Base-by-base conservation (phyloP, 2,113 vertebrate genomes). In the Cynocephalus volans region DNA sequence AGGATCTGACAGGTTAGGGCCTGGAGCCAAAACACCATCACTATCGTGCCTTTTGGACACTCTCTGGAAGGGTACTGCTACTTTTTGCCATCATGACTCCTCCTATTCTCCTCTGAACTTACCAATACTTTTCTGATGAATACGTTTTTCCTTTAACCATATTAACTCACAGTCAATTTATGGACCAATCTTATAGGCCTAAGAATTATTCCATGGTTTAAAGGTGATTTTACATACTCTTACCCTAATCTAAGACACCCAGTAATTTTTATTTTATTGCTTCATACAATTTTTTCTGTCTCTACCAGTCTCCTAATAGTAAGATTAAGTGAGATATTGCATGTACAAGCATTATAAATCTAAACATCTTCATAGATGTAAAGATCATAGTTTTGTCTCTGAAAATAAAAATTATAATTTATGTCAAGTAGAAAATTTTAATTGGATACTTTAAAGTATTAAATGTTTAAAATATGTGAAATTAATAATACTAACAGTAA, bases 381-480 rank as follows among this genome's bases (percentile, higher is more conserved):
- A 90, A 67, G 64, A 65, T 9, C 21, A 18, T 48, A 84, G 41
- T 94, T 89, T 94, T 62, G 23, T 50, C 52, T 45, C 14, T 54
- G 60, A 82, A 96, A 60, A 67, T 82, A 67, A 31, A n/a, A 87
- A 77, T 70, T 6, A 45, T 13, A 31, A 62, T 15, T 82, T 64
- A 70, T 73, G 33, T 33, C 6, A 52, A 85, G 33, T 41, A 89
- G 45, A 19, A 81, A 21, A 69, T 82, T 14, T 84, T 54, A 83
- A 36, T 24, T 21, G n/a, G 33, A 12, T 88, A n/a, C 62, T 83
- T 82, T n/a, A 76, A 52, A 60, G 19, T 91, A 58, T 41, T 82
- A 58, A 88, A 86, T 85, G 7, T 64, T 80, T 90, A 50, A 93
- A 82, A 79, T 89, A 36, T n/a, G 14, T 80, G 50, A 80, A 56